Evolutionary conservation across 2,888 invertebrate species (phyloP), one percentile per base, ranked within the genome.

Genomic region (Calameuta filiformis): DNA sequence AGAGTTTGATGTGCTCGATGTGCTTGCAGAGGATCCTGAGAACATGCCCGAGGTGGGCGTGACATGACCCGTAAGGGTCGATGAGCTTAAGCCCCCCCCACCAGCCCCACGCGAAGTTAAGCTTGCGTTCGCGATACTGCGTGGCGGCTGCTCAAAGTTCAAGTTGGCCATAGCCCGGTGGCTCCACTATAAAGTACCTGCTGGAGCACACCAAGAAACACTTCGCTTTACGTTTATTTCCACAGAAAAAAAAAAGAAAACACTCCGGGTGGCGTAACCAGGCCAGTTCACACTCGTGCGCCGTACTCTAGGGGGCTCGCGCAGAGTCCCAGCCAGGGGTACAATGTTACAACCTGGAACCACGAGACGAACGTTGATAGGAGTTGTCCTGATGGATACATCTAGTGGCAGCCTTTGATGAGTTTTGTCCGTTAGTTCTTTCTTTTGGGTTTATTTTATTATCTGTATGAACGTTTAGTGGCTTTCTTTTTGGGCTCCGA

Each of bases 151-250:
- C 93, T 96, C 96, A 93, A 97, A 96, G 94, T 97, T 97, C 95
- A 97, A 94, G 94, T 97, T 97, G 94, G 97, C 97, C 97, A 97
- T 97, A 95, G 95, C 96, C 96, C 94, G 93, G 81, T 88, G 88
- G 87, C 90, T 86, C 86, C 89, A 83, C 87, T 87, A 86, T 85
- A 85, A 81, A 81, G 82, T 82, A 82, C 84, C 86, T 85, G 86
- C 87, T 86, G 82, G 85, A 80, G 83, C 84, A 81, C 87, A 86
- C 87, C 87, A 78, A 81, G 81, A 84, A 74, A 82, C 74, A 81
- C 79, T 81, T 77, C 73, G 75, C 40, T 79, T 79, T 77, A 77
- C 71, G 77, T 77, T 69, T 37, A 73, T 56, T 77, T 68, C 12
- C 68, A 73, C 73, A 33, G 37, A 31, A n/a, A 79, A n/a, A 35